phyloP scores from a whole-genome alignment of 2,113 vertebrate species.

The Carassius gibelio region DNA sequence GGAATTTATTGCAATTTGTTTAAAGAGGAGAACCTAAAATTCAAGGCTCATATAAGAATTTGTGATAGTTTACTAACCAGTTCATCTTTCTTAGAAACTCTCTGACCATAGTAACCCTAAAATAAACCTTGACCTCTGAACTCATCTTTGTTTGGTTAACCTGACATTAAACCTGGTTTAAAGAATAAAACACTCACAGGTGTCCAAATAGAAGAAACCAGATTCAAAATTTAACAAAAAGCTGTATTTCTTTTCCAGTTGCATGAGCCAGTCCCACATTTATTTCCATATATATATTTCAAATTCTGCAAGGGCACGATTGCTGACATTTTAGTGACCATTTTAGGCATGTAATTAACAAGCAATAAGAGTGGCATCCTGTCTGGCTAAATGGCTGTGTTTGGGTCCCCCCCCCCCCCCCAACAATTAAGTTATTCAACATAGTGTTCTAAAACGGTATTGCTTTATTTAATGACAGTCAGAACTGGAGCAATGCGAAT shows the following conservation, averaged over 20 bases:
- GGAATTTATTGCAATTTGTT: not conserved
- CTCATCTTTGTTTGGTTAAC: constrained; percentile 39
- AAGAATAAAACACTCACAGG: not conserved
- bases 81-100: not conserved
- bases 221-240: constrained; percentile 10
- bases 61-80: not conserved
- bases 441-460: too few relatives aligned
- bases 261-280: not conserved
- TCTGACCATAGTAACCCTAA: not conserved
- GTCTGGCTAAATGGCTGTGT: constrained; percentile 41
- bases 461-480: too few relatives aligned
- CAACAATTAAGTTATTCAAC: too few relatives aligned
- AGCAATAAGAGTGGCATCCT: constrained; percentile 57
- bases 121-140: constrained; percentile 34
- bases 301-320: constrained; percentile 16
- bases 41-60: not conserved
- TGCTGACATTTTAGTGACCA: constrained; percentile 40
- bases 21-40: not conserved
- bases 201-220: constrained; percentile 33
- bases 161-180: constrained; percentile 22
- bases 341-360: constrained; percentile 52
- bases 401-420: too few relatives aligned
- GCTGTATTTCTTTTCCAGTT: constrained; percentile 27
- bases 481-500: too few relatives aligned
- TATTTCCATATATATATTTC: not conserved